Percentiles rank a stretch among this genome's conserved stretches.
phyloP scores from a whole-genome alignment of 1,140 invertebrate genomes.

The Neodiprion pinetum region DNA sequence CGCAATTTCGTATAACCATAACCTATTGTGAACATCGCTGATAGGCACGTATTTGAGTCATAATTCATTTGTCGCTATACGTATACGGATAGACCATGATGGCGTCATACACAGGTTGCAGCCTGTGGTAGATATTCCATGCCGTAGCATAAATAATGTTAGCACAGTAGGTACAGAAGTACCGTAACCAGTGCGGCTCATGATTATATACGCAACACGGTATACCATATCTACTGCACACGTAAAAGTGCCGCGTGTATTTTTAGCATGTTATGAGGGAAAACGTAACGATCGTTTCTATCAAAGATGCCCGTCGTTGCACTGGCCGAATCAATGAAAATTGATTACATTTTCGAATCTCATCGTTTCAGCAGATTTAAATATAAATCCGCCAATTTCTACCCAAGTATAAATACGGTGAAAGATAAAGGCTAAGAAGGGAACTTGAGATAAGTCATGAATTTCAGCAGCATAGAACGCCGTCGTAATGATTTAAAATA shows the following conservation, averaged over 20 bases:
- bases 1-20: no score
- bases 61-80: no score
- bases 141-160: no score
- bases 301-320: background rate
- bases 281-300: background rate
- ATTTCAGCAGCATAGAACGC: slow-evolving; percentile 12
- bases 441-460: slow-evolving; percentile 12
- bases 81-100: no score
- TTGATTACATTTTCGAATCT: background rate
- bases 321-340: background rate
- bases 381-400: background rate
- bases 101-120: no score
- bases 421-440: background rate
- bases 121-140: no score
- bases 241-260: background rate
- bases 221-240: background rate
- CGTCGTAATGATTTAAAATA: slow-evolving; percentile 11
- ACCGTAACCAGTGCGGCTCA: no score
- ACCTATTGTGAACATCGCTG: no score
- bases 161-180: no score
- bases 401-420: background rate
- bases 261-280: background rate
- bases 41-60: no score
- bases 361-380: background rate
- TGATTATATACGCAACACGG: no score